Percentiles rank a stretch among this genome's conserved stretches.
These are phyloP conservation scores for Crenuchus spilurus DNA, from an alignment of 2,797 vertebrate species.

Conservation along the genomic window DNA sequence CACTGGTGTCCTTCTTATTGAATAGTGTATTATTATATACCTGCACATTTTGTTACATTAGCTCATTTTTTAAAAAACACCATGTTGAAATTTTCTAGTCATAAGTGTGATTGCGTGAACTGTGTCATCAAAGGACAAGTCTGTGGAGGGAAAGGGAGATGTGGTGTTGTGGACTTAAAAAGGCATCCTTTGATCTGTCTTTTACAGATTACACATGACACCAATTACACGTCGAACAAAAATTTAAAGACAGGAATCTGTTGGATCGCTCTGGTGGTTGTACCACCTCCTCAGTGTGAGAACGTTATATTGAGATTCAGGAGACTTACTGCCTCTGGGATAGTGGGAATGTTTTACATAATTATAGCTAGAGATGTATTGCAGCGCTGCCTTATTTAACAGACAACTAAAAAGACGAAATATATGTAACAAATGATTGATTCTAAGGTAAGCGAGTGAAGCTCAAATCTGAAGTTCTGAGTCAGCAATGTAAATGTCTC, in stretches of 20 bases:
- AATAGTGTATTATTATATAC: conserved; percentile 65
- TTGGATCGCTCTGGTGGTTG: background rate
- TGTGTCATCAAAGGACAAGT: conserved; percentile 45
- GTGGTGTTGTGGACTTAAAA: background rate
- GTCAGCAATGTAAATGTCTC: conserved; percentile 7
- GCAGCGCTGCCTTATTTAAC: conserved; percentile 54
- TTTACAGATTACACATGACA: background rate
- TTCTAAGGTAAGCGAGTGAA: background rate
- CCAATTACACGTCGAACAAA: conserved; percentile 4
- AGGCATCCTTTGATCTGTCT: background rate
- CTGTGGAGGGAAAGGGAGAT: conserved; percentile 28
- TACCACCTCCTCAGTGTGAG: background rate
- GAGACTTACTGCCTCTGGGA: conserved; percentile 17
- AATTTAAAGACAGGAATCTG: background rate
- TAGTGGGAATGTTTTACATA: conserved; percentile 33
- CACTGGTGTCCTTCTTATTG: conserved; percentile 80
- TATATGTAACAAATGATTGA: background rate
- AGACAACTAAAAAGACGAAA: conserved; percentile 18
- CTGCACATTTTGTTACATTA: conserved; percentile 53
- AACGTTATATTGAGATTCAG: background rate
- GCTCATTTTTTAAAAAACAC: conserved; percentile 40
- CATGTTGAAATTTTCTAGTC: conserved; percentile 52
- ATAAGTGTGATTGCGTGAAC: conserved; percentile 48
- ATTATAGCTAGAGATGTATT: conserved; percentile 40
- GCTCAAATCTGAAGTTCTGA: conserved; percentile 5